Conservation (phyloP, 2,888 invertebrate genomes). For the Boloria euphrosyne region DNA sequence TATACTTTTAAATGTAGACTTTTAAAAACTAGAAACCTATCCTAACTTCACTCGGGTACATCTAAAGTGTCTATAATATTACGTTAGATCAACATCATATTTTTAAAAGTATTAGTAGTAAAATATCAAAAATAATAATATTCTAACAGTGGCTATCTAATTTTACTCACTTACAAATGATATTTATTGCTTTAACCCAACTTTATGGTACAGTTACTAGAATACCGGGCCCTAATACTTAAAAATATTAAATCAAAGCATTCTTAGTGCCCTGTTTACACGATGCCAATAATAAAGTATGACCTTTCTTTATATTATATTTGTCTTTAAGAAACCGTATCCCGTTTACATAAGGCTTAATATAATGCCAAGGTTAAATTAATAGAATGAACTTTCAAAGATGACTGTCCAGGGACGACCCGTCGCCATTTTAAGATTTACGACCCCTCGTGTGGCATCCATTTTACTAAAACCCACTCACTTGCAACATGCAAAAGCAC, state of each 20-base stretch:
- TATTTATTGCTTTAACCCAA: background rate
- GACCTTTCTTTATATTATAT: slow-evolving; percentile 9
- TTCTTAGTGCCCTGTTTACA: slow-evolving; percentile 18
- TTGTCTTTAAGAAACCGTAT: background rate
- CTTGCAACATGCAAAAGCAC: slow-evolving; percentile 73
- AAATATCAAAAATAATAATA: no score
- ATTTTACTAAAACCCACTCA: slow-evolving; percentile 67
- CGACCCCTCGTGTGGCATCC: slow-evolving; percentile 59
- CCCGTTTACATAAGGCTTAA: slow-evolving; percentile 27
- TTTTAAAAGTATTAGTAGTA: no score
- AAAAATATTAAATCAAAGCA: slow-evolving; percentile 9
- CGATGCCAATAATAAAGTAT: slow-evolving; percentile 22
- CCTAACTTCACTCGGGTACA: no score
- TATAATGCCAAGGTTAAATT: slow-evolving; percentile 45
- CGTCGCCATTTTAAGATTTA: slow-evolving; percentile 67
- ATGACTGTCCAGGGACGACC: slow-evolving; percentile 57
- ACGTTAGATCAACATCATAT: no score
- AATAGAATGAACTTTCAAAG: slow-evolving; percentile 45
- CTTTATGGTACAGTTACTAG: background rate
- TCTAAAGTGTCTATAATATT: no score
- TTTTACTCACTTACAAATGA: background rate
- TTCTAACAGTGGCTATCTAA: no score
- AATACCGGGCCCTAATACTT: background rate
- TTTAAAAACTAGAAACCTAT: no score
- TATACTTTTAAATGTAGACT: no score